Evolutionary conservation across 2,888 invertebrate genomes (phyloP).

Genomic region (Hemistola chrysoprasaria): DNA sequence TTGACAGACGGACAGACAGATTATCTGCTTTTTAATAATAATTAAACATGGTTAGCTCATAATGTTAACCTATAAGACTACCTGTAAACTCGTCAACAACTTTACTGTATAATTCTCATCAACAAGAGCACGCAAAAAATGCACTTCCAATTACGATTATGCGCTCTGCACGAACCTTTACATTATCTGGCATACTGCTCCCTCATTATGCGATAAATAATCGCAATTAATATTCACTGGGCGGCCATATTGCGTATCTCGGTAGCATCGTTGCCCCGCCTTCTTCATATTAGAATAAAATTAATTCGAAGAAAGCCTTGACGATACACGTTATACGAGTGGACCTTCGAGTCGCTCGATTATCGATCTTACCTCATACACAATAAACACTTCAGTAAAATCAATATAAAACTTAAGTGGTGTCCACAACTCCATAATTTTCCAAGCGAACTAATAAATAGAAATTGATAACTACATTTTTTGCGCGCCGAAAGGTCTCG

Average conservation of each 20-base stretch:
- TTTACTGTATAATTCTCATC: too few relatives aligned
- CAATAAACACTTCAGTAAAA: slow-evolving; percentile 8
- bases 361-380: slow-evolving; percentile 30
- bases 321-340: slow-evolving; percentile 25
- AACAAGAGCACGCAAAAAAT: slow-evolving; percentile 2
- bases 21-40: too few relatives aligned
- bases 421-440: background rate
- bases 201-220: slow-evolving; percentile 58
- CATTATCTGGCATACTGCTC: slow-evolving; percentile 28
- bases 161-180: slow-evolving; percentile 37
- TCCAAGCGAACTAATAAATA: background rate
- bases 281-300: slow-evolving; percentile 54
- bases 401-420: background rate
- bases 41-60: too few relatives aligned
- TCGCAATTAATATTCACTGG: slow-evolving; percentile 56
- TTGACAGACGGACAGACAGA: too few relatives aligned
- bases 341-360: slow-evolving; percentile 24
- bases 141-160: slow-evolving; percentile 27
- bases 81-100: too few relatives aligned
- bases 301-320: slow-evolving; percentile 41
- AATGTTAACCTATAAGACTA: too few relatives aligned
- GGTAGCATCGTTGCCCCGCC: slow-evolving; percentile 59
- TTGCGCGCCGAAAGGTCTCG: slow-evolving; percentile 10
- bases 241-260: slow-evolving; percentile 62
- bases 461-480: slow-evolving; percentile 1